These are phyloP conservation scores for Magallana angulata DNA, from an alignment of 1,140 invertebrate genomes.

Conservation along the genomic window DNA sequence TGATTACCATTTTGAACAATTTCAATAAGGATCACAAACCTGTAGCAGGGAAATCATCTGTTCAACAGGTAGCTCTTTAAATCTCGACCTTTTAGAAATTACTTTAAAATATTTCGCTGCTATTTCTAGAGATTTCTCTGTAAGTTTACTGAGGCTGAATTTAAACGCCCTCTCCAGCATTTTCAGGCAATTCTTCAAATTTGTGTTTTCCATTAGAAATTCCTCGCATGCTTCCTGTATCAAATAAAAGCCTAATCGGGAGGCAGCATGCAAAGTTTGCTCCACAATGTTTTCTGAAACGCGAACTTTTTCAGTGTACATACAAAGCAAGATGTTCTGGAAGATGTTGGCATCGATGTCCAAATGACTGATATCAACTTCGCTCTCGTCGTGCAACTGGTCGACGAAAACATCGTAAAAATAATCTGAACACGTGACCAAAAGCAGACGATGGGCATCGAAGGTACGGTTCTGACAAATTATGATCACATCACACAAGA, in stretches of 20 bases:
- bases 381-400: constrained; percentile 18
- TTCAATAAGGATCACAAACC: constrained; percentile 5
- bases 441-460: constrained; percentile 60
- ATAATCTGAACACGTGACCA: constrained; percentile 67
- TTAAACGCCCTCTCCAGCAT: constrained; percentile 59
- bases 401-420: constrained; percentile 67
- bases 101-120: constrained; percentile 62
- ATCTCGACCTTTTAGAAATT: constrained; percentile 54
- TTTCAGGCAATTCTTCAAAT: constrained; percentile 62
- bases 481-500: constrained; percentile 64
- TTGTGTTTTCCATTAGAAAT: constrained; percentile 60
- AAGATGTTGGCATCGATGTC: constrained; percentile 44
- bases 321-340: constrained; percentile 60
- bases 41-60: constrained; percentile 58
- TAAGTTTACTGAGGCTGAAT: constrained; percentile 52
- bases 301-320: constrained; percentile 64
- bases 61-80: constrained; percentile 58
- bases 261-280: constrained; percentile 58
- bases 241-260: constrained; percentile 58
- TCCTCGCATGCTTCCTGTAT: constrained; percentile 65
- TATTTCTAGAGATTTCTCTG: constrained; percentile 56
- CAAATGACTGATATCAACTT: constrained; percentile 38
- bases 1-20: no score
- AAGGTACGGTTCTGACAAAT: constrained; percentile 53
- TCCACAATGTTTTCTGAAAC: constrained; percentile 57